phyloP scores from a whole-genome alignment of 2,797 vertebrate genomes.

The Lutjanus campechanus region DNA sequence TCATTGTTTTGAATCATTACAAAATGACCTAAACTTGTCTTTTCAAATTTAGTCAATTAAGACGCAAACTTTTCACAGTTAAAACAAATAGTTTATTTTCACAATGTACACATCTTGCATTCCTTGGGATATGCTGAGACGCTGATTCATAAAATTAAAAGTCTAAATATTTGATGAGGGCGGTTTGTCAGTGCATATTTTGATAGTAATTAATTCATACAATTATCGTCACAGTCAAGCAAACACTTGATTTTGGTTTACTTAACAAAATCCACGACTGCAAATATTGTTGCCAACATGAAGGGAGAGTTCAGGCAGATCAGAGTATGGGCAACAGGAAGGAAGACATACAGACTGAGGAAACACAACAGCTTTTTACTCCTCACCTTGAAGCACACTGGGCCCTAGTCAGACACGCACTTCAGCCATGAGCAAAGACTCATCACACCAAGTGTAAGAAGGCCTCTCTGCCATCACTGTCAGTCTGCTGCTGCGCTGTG shows the following conservation, averaged over 20 bases:
- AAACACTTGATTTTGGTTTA: not conserved
- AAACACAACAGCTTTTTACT: conserved; percentile 22
- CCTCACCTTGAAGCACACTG: conserved; percentile 5
- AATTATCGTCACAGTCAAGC: not conserved
- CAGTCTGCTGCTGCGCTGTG: conserved; percentile 26
- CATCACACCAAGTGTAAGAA: conserved; percentile 14
- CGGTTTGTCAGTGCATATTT: not conserved
- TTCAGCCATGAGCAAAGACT: conserved; percentile 6
- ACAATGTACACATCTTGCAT: too few species aligned
- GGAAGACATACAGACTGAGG: not conserved
- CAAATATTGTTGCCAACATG: not conserved
- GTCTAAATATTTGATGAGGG: not conserved
- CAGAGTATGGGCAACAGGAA: not conserved
- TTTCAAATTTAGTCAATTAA: too few species aligned
- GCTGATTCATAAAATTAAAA: not conserved
- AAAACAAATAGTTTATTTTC: too few species aligned
- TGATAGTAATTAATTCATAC: not conserved
- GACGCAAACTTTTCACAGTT: too few species aligned
- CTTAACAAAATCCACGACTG: not conserved
- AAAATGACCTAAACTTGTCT: too few species aligned
- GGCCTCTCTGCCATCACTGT: conserved; percentile 15
- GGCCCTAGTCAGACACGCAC: not conserved
- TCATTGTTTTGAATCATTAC: too few species aligned
- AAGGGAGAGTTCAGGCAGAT: not conserved
- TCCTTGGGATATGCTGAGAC: not conserved